phyloP scores from a whole-genome alignment of 2,888 invertebrate species.

The Nineta flava region DNA sequence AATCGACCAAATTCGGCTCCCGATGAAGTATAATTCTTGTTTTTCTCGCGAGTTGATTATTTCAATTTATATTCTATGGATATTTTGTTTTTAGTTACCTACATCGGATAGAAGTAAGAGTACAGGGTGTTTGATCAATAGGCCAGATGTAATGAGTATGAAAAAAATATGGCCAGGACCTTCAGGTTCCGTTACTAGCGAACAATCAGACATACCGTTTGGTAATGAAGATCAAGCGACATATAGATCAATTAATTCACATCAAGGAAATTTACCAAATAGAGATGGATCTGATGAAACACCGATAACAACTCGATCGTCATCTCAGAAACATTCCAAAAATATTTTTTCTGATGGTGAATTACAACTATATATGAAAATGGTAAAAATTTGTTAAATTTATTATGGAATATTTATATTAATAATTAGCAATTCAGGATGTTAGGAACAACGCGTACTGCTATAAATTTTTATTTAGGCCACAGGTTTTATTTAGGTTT shows the following conservation, averaged over 20 bases:
- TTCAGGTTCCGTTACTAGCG: conserved; percentile 8
- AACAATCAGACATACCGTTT: conserved; percentile 13
- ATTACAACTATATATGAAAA: conserved; percentile 31
- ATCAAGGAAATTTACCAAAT: background rate
- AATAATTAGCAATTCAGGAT: conserved; percentile 4
- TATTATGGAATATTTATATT: background rate
- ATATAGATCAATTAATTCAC: background rate
- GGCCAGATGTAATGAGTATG: background rate
- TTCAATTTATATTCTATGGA: background rate
- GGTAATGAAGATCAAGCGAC: conserved; percentile 13
- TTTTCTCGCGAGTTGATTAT: background rate
- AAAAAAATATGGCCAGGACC: background rate
- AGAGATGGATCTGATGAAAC: conserved; percentile 18
- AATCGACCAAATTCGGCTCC: background rate
- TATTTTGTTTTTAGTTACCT: conserved; percentile 1
- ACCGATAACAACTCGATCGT: conserved; percentile 16
- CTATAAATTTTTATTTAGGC: too few relatives aligned
- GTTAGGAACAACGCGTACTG: conserved; percentile 8
- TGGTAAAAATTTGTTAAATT: conserved; percentile 26
- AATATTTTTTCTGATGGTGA: conserved; percentile 23
- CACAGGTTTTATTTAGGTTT: too few relatives aligned
- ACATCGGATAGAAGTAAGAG: conserved; percentile 2
- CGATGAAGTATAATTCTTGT: background rate
- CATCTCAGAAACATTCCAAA: conserved; percentile 12
- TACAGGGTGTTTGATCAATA: too few relatives aligned